Evolutionary conservation across 2,113 vertebrate genomes (phyloP), one percentile per base, ranked within the genome.

Genomic region (Coreoperca whiteheadi): DNA sequence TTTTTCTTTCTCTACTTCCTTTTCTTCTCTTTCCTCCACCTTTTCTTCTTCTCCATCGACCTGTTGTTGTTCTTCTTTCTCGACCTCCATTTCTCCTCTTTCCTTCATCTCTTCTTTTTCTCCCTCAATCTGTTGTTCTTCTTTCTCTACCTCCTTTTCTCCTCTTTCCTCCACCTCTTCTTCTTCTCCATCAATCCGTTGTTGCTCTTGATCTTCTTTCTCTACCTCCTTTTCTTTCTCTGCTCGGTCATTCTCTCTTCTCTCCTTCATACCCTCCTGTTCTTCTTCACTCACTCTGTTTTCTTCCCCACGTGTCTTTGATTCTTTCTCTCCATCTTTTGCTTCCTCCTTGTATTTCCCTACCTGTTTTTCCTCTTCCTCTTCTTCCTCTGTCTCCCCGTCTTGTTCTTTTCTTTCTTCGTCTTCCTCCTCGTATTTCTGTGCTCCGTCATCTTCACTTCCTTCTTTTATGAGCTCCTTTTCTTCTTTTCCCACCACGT

Each of bases 51-150:
- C 9, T 46, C 48, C 10, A 34, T 4, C 18, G 20, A 20, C 8
- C 53, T 16, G 18, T 25, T 77, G 30, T 61, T 20, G 15, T 43
- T 16, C 23, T 18, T 20, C 21, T 0, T 65, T 30, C 14, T n/a
- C 43, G 0, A 1, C 25, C 16, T 56, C 64, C 14, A 41, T n/a
- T 1, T 66, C 30, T 14, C 6, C 15, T 0, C 25, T 41, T 32
- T n/a, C 46, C 3, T 4, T 8, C 1, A 4, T 8, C 14, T 41
- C 6, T 18, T 53, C 6, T 18, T 53, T 23, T 20, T 51, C 4
- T 56, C 12, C 59, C 34, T 9, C 59, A 34, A 61, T 9, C 18
- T 39, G 7, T 25, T 34, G 3, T 61, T 91, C 1, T 81, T 71
- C 8, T 71, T 50, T 51, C 2, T 85, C 53, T 68, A 2, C 68